Conservation (phyloP, 2,113 vertebrate genomes). For the Tachysurus vachellii region DNA sequence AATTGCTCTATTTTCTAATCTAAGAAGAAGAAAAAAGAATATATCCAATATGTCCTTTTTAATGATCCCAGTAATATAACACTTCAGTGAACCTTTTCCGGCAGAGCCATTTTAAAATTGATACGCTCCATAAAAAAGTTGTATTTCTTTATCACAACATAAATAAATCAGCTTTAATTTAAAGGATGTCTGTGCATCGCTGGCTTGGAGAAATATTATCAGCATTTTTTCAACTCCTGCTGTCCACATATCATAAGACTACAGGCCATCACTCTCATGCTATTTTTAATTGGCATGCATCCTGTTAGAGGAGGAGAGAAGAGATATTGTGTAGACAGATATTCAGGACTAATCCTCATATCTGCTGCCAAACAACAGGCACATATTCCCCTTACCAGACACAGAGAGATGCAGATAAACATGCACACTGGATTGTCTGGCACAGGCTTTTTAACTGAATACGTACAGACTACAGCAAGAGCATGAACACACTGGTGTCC, state of each 20-base stretch:
- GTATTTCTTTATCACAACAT: not conserved
- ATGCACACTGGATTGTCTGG: constrained; percentile 8
- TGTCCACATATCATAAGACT: constrained; percentile 26
- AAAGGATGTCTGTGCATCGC: constrained; percentile 23
- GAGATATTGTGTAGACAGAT: constrained; percentile 56
- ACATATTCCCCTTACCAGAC: constrained; percentile 27
- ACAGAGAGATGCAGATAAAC: constrained; percentile 20
- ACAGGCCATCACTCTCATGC: constrained; percentile 22
- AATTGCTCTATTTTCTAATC: not conserved
- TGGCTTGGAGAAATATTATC: not conserved
- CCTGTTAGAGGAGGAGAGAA: constrained; percentile 44
- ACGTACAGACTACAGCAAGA: not conserved
- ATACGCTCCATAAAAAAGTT: not conserved
- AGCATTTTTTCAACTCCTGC: constrained; percentile 28
- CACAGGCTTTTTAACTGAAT: not conserved
- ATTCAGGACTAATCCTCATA: constrained; percentile 61
- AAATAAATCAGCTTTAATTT: constrained; percentile 14
- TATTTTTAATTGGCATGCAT: constrained; percentile 45
- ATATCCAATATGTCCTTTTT: not conserved
- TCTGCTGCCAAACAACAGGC: constrained; percentile 39
- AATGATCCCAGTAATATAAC: not conserved
- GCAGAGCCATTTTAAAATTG: not conserved
- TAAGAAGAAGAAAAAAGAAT: not conserved
- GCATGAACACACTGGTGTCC: not conserved
- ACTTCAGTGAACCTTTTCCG: not conserved